Evolutionary conservation across 2,113 vertebrate species (phyloP), one percentile per base, ranked within the genome.

Genomic region (Brachypodius melanocephalos): DNA sequence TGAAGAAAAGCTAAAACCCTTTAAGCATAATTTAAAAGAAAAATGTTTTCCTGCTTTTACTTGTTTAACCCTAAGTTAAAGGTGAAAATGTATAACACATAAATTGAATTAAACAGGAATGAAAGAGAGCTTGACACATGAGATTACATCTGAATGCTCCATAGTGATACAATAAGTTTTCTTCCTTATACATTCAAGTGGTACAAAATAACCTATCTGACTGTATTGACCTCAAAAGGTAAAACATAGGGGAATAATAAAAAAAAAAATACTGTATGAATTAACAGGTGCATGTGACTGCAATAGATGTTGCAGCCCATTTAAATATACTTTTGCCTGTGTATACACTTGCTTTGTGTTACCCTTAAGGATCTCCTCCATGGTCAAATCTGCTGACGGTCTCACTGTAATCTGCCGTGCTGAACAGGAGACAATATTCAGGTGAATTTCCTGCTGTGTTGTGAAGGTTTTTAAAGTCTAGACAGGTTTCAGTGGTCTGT

Each of bases 331-430:
- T 1, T 92, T 59, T 69, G 4, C 6, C 31, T 55, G 31, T 45
- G 14, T n/a, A 76, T n/a, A n/a, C 62, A 36, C 1, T 65, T 17
- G 7, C 32, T 24, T 52, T 59, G 1, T 8, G 25, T 19, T 89
- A 69, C 5, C 10, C 61, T 51, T 74, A 22, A 91, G 78, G n/a
- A 80, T 57, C 32, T 49, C 4, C 9, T 78, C 71, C 38, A 38
- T 55, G 34, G n/a, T 42, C 17, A 83, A 38, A 74, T 40, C 31
- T 89, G 18, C 12, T 81, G 31, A 14, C 9, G 68, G 48, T 32
- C 3, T 0, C 11, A 28, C 17, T 58, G 17, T 4, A 63, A 8
- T 45, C 28, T 83, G 26, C 22, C 0, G 0, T 46, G 26, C 25
- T 76, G 28, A 86, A 68, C 10, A 40, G 28, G 22, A 81, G 15